phyloP scores from a whole-genome alignment of 2,888 invertebrate species.

The Acronicta aceris region DNA sequence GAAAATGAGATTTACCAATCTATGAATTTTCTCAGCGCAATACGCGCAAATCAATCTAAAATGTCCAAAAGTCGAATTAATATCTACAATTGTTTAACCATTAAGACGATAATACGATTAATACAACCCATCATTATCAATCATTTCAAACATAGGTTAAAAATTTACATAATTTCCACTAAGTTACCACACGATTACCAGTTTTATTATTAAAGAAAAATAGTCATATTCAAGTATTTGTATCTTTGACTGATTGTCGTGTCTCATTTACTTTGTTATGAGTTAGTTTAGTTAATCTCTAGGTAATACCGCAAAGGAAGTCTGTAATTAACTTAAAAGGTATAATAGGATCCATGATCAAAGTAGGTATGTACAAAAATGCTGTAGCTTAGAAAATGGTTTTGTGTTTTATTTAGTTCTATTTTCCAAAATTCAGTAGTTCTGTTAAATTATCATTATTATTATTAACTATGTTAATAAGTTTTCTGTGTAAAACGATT shows the following conservation, averaged over 20 bases:
- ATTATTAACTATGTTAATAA: not conserved
- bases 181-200: slow-evolving; percentile 50
- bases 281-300: slow-evolving; percentile 30
- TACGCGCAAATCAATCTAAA: slow-evolving; percentile 28
- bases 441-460: slow-evolving; percentile 10
- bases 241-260: slow-evolving; percentile 47
- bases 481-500: slow-evolving; percentile 7
- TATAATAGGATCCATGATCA: slow-evolving; percentile 11
- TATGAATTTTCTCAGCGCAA: slow-evolving; percentile 22
- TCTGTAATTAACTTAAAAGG: slow-evolving; percentile 51
- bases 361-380: slow-evolving; percentile 49
- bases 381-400: slow-evolving; percentile 52
- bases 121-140: not conserved
- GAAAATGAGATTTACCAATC: slow-evolving; percentile 41
- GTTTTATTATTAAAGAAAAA: slow-evolving; percentile 15
- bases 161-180: slow-evolving; percentile 9
- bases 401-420: slow-evolving; percentile 19
- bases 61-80: slow-evolving; percentile 10
- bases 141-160: slow-evolving; percentile 14
- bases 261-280: slow-evolving; percentile 43
- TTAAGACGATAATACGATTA: not conserved
- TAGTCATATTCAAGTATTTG: slow-evolving; percentile 45
- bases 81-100: not conserved
- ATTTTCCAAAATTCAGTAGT: slow-evolving; percentile 46
- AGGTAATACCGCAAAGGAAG: slow-evolving; percentile 51